Base-by-base conservation (phyloP, 2,797 vertebrate species). In the Lacerta viridis region DNA sequence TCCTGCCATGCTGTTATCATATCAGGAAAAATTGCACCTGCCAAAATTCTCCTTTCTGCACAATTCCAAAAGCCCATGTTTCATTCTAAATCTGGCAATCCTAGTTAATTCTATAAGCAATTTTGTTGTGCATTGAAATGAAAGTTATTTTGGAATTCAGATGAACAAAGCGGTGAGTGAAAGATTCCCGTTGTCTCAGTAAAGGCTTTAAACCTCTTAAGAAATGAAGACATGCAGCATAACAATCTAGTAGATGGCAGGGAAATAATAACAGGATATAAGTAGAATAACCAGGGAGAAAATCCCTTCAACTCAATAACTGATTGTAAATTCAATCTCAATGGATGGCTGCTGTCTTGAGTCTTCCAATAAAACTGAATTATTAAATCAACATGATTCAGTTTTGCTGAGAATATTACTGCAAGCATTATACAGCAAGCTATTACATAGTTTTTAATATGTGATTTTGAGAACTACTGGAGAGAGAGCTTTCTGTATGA, bases 301-400 rank as follows among this genome's bases (percentile, higher is more conserved):
- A 90, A 29, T 64, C 88, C 69, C 0, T 88, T 89, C 88, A 93
- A 92, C 92, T 36, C 76, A 94, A 1, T 89, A 94, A 90, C 3
- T 17, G 84, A 29, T 71, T 86, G 20, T 50, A 91, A 90, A 91
- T 93, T 95, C 83, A 94, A 43, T 89, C 83, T 90, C 81, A 86
- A 68, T 81, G 41, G 1, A 29, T 86, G 85, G 92, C 89, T 64
- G 76, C 11, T 64, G 25, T 90, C 18, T 86, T 90, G 81, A 93
- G 81, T 91, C 80, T 90, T 91, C 75, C 76, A 88, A 29, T 55
- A 89, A 50, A 85, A 92, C 9, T 88, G n/a, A 93, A 83, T 93
- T 90, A 82, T 75, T 88, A 87, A 85, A 91, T 92, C 66, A 93
- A 46, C 0, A 0, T 50, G 43, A 93, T 84, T 91, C n/a, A 88